These are phyloP conservation scores for Scyliorhinus canicula DNA, from an alignment of 2,797 vertebrate genomes.

Conservation along the genomic window DNA sequence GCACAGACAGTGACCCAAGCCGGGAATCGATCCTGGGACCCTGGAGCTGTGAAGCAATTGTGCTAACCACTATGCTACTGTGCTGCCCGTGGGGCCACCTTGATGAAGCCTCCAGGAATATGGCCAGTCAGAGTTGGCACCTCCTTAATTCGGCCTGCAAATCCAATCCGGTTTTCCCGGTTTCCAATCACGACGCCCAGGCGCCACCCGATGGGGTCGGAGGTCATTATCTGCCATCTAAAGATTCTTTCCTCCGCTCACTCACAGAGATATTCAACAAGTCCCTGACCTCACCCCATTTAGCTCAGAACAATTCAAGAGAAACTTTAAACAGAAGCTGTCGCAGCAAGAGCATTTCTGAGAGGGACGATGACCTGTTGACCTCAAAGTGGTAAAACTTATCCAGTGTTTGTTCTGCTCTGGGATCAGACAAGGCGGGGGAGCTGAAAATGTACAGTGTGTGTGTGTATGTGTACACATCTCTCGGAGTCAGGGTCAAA, in stretches of 20 bases:
- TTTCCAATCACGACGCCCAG: background rate
- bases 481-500: background rate
- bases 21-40: too few relatives aligned
- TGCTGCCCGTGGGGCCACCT: too few relatives aligned
- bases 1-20: too few relatives aligned
- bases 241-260: background rate
- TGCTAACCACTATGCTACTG: too few relatives aligned
- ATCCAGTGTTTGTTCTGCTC: background rate
- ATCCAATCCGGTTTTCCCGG: too few relatives aligned
- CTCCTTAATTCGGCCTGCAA: background rate
- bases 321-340: background rate
- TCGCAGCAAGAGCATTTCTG: background rate
- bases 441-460: background rate
- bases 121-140: background rate
- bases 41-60: too few relatives aligned
- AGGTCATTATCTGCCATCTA: background rate
- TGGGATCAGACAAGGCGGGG: background rate
- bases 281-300: too few relatives aligned
- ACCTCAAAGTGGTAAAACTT: background rate
- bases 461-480: background rate
- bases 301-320: background rate
- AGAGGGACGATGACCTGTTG: background rate
- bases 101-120: background rate
- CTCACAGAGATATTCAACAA: background rate
- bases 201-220: background rate